These are phyloP conservation scores for Sipunculus nudus DNA, from an alignment of 2,888 invertebrate genomes.

Conservation along the genomic window DNA sequence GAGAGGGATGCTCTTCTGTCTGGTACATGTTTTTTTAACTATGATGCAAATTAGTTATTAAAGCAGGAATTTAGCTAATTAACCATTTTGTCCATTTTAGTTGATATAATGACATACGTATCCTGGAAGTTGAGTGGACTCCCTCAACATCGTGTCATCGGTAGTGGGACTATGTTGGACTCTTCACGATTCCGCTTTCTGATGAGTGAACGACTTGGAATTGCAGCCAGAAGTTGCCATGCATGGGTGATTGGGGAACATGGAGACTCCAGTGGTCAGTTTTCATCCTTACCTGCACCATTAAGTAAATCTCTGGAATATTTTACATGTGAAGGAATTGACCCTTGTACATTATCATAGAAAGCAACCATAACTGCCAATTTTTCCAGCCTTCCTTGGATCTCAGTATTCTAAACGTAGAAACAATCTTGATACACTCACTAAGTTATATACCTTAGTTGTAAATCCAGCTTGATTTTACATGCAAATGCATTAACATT, in stretches of 20 bases:
- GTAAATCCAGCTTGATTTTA: too few species aligned
- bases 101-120: slow-evolving; percentile 90
- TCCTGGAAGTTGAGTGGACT: slow-evolving; percentile 94
- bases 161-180: slow-evolving; percentile 92
- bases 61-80: not conserved
- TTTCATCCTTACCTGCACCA: not conserved
- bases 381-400: too few species aligned
- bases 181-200: slow-evolving; percentile 90
- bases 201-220: slow-evolving; percentile 81
- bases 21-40: too few species aligned
- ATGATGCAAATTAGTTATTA: too few species aligned
- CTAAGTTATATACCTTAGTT: too few species aligned
- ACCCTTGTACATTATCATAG: too few species aligned
- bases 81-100: slow-evolving; percentile 65
- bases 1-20: too few species aligned
- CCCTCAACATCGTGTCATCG: slow-evolving; percentile 86
- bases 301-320: slow-evolving; percentile 1
- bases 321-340: not conserved
- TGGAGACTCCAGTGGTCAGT: slow-evolving; percentile 84
- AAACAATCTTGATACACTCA: too few species aligned
- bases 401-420: too few species aligned
- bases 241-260: slow-evolving; percentile 96
- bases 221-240: slow-evolving; percentile 86
- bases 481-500: too few species aligned
- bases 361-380: too few species aligned